Evolutionary conservation across 2,888 invertebrate species (phyloP).

Genomic region (Ornithoptera alexandrae): DNA sequence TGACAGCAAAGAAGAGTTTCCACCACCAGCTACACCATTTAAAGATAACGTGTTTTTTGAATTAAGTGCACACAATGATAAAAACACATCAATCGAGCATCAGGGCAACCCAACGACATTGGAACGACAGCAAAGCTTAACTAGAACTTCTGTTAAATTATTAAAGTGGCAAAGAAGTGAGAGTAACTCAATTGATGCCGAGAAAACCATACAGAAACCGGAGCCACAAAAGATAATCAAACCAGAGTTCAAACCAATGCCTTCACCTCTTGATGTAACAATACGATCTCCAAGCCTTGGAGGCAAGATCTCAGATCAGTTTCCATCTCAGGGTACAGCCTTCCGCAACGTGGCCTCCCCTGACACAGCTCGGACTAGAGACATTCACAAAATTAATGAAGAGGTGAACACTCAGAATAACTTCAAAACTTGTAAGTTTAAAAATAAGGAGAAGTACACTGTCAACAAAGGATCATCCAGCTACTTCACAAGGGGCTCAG

Average conservation of each 20-base stretch:
- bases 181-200: conserved; percentile 44
- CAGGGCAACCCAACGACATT: conserved; percentile 34
- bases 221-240: conserved; percentile 72
- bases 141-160: conserved; percentile 41
- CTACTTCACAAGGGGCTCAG: conserved; percentile 72
- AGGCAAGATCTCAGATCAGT: conserved; percentile 64
- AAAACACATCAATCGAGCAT: conserved; percentile 31
- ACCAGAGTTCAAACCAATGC: conserved; percentile 70
- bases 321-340: conserved; percentile 72
- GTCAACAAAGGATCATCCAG: conserved; percentile 68
- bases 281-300: conserved; percentile 72
- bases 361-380: conserved; percentile 47
- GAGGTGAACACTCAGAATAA: conserved; percentile 61
- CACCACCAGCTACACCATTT: conserved; percentile 63
- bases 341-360: conserved; percentile 72
- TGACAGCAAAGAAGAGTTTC: conserved; percentile 52
- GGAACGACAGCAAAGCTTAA: conserved; percentile 51
- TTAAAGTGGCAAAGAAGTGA: conserved; percentile 58
- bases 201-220: conserved; percentile 49
- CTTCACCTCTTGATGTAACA: conserved; percentile 64
- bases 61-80: conserved; percentile 39
- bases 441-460: conserved; percentile 64
- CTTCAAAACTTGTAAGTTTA: conserved; percentile 64
- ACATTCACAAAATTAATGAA: conserved; percentile 49
- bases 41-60: conserved; percentile 61